Base-by-base conservation (phyloP, 2,113 vertebrate species). In the Thalassoma bifasciatum region DNA sequence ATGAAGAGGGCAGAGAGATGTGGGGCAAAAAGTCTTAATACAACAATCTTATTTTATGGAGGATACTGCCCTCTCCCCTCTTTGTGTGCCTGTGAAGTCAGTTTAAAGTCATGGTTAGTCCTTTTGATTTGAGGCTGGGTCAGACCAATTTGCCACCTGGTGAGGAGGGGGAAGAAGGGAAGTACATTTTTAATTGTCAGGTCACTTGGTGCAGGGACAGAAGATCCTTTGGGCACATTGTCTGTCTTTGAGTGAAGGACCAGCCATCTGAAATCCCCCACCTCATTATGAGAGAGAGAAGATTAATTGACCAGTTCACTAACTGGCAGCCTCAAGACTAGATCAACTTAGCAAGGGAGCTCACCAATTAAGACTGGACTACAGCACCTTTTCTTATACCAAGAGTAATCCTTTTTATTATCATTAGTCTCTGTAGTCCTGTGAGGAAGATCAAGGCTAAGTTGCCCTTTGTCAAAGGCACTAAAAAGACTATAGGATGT, bases 301-400 rank as follows among this genome's bases (percentile, higher is more conserved):
- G 93, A 95, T 95, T 95, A 95, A 95, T 95, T 93, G 94, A 93
- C 91, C 93, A 90, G 90, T 93, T 94, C 92, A 92, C 84, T 91
- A 91, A 92, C 91, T 93, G 92, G 82, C 84, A 93, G 93, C 92
- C 90, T 84, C 84, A 84, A 91, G 93, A 93, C 92, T 89, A 86
- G 90, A 92, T 92, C 92, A 92, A 92, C 91, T 93, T 89, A 91
- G 91, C 82, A 87, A 91, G 81, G 87, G 85, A 89, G 85, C 87
- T 86, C 85, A 42, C 91, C 91, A 94, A 94, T 94, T 94, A 94
- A 87, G 83, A 91, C 85, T 82, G 65, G 77, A 90, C 87, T 83
- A 89, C 91, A 90, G 88, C 88, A 91, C 88, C 85, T 86, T 88
- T 90, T 82, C 90, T 84, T 73, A 82, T 79, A 91, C 85, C 74